Percentiles rank a stretch among this genome's conserved stretches.
Evolutionary conservation across 2,888 invertebrate genomes (phyloP).

Genomic region (Mesorhabditis belari): DNA sequence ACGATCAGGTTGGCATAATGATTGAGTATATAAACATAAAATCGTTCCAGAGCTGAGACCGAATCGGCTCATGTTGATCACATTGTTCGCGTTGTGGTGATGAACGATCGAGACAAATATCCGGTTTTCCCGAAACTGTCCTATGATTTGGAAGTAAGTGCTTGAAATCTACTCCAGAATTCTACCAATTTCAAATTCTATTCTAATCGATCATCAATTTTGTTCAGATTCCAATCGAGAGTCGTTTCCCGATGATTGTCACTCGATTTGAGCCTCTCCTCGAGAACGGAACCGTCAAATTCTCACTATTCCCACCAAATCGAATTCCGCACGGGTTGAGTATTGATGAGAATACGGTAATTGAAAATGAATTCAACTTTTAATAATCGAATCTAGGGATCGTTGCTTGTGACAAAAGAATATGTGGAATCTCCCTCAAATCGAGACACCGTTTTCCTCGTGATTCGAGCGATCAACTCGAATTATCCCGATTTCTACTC

Average conservation of each 20-base stretch:
- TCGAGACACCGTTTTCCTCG: slow-evolving; percentile 33
- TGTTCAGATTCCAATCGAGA: slow-evolving; percentile 19
- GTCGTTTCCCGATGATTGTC: slow-evolving; percentile 19
- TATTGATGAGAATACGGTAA: slow-evolving; percentile 33
- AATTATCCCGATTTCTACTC: slow-evolving; percentile 38
- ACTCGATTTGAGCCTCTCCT: slow-evolving; percentile 27
- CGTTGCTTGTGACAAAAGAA: slow-evolving; percentile 20
- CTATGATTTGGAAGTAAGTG: slow-evolving; percentile 40
- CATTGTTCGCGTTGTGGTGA: slow-evolving; percentile 38
- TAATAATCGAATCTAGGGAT: slow-evolving; percentile 8
- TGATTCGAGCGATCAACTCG: slow-evolving; percentile 42
- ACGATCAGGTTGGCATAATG: neutral
- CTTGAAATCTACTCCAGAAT: no score
- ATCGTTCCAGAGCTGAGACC: slow-evolving; percentile 16
- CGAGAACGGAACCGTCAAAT: slow-evolving; percentile 22
- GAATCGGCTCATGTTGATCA: slow-evolving; percentile 25
- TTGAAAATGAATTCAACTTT: neutral
- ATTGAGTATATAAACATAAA: slow-evolving; percentile 5
- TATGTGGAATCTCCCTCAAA: slow-evolving; percentile 6
- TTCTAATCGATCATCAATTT: no score
- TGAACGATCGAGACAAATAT: slow-evolving; percentile 47
- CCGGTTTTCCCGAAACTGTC: slow-evolving; percentile 48
- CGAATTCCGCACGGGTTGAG: slow-evolving; percentile 21
- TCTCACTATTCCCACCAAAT: slow-evolving; percentile 30
- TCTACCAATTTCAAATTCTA: no score